Percentiles rank a stretch among this genome's conserved stretches.
phyloP scores from a whole-genome alignment of 2,888 invertebrate species.

The Yponomeuta cagnagella region DNA sequence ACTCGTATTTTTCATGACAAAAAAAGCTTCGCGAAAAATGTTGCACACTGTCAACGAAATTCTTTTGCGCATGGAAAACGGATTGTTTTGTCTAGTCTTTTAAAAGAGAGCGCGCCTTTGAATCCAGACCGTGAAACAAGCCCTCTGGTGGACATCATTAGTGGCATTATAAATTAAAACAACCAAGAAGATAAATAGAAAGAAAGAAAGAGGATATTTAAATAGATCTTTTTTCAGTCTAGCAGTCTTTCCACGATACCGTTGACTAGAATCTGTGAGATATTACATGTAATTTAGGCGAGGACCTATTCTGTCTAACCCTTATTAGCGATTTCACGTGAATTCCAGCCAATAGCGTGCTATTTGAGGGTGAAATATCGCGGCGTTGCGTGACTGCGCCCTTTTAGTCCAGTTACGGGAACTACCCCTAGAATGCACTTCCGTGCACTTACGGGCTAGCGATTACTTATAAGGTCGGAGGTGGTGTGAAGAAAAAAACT shows the following conservation, averaged over 20 bases:
- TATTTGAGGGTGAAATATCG: neutral
- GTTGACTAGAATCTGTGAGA: neutral
- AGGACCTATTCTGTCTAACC: neutral
- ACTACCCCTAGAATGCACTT: neutral
- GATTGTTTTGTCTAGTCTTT: too few relatives aligned
- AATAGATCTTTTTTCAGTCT: neutral
- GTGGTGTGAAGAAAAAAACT: too few relatives aligned
- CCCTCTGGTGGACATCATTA: too few relatives aligned
- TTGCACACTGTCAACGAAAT: too few relatives aligned
- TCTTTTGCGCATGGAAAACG: too few relatives aligned
- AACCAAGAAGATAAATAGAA: too few relatives aligned
- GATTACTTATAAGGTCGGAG: neutral
- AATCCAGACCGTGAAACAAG: too few relatives aligned
- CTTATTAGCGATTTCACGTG: neutral
- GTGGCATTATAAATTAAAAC: too few relatives aligned
- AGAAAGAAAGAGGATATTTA: too few relatives aligned
- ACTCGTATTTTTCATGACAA: too few relatives aligned
- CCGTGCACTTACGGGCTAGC: neutral
- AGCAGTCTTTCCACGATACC: neutral
- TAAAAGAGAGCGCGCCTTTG: too few relatives aligned
- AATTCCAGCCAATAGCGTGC: neutral
- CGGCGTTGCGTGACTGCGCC: neutral
- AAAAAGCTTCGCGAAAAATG: too few relatives aligned
- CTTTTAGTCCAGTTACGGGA: neutral
- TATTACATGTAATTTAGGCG: neutral